A percentile compares a stretch with the other conserved stretches of the same genome.
These are phyloP conservation scores for Carettochelys insculpta DNA, from an alignment of 2,113 vertebrate species.

Conservation along the genomic window DNA sequence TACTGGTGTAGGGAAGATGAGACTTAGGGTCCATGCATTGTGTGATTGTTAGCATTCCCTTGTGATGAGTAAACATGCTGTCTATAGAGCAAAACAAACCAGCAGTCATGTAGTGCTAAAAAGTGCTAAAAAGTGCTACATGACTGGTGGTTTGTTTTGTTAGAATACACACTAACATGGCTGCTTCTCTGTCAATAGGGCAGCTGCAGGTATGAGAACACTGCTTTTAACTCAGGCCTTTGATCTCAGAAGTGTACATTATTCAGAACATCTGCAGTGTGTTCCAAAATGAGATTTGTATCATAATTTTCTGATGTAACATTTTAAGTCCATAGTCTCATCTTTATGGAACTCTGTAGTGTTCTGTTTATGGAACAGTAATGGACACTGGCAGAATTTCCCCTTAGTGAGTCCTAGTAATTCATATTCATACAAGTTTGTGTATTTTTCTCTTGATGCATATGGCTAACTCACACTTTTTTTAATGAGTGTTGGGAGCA, in stretches of 20 bases:
- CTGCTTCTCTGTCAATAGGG: no score
- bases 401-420: background rate
- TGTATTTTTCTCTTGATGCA: background rate
- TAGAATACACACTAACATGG: no score
- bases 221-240: conserved; percentile 1
- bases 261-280: background rate
- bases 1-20: background rate
- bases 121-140: no score
- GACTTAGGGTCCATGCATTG: background rate
- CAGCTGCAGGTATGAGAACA: conserved; percentile 20
- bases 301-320: background rate
- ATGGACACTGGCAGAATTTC: background rate
- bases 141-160: no score
- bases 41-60: background rate
- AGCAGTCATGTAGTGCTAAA: no score
- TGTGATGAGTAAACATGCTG: rapidly evolving
- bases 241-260: conserved; percentile 1
- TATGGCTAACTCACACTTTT: background rate
- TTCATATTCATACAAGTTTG: background rate
- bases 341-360: no score
- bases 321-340: conserved; percentile 8
- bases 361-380: no score
- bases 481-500: background rate
- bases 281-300: background rate
- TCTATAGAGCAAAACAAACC: background rate